phyloP scores from a whole-genome alignment of 2,113 vertebrate genomes.

The Mormyrus iriodes region DNA sequence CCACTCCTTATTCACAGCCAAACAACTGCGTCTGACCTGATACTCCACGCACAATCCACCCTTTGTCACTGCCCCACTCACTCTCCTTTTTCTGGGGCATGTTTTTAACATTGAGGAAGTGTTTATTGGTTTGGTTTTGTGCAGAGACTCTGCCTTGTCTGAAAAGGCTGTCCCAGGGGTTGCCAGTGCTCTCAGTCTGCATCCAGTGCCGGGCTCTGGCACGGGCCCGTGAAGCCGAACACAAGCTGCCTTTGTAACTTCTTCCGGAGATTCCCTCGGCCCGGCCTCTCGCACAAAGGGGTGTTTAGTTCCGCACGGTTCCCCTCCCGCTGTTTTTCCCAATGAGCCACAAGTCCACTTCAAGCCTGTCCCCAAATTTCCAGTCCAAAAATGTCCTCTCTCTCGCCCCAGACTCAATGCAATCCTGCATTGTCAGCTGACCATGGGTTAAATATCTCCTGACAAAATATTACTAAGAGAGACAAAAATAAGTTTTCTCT shows the following conservation, averaged over 20 bases:
- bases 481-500: neutral
- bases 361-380: neutral
- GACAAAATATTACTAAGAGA: neutral
- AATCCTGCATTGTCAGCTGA: neutral
- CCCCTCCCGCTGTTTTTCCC: slow-evolving; percentile 7
- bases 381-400: neutral
- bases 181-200: neutral
- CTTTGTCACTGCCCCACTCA: neutral
- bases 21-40: neutral
- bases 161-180: neutral
- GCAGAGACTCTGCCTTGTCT: slow-evolving; percentile 2
- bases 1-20: neutral
- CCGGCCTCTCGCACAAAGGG: slow-evolving; percentile 21
- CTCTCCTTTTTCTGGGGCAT: neutral
- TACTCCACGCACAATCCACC: neutral
- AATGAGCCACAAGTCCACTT: neutral
- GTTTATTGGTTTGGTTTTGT: slow-evolving; percentile 3
- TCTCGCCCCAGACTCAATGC: too few relatives aligned
- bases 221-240: neutral
- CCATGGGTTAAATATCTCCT: neutral
- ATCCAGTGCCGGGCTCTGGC: slow-evolving; percentile 11
- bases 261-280: slow-evolving; percentile 14
- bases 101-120: neutral
- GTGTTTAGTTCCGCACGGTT: neutral
- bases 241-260: slow-evolving; percentile 22